A percentile compares a stretch with the other conserved stretches of the same genome.
Conservation (phyloP, 2,797 vertebrate species). For the Chiroxiphia lanceolata region DNA sequence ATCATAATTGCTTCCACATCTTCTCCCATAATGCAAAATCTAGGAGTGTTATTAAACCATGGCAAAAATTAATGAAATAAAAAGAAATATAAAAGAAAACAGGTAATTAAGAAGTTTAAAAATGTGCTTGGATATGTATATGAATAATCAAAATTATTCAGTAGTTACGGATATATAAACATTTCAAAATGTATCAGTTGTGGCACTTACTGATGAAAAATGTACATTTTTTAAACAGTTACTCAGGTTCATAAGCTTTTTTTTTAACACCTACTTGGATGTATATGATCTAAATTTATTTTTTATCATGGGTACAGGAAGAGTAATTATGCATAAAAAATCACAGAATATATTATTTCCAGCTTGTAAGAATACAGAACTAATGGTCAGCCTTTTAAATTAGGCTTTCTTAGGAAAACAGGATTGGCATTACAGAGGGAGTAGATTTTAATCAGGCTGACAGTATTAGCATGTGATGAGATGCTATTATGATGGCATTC, state of each 20-base stretch:
- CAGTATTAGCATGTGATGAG: neutral
- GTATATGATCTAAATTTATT: neutral
- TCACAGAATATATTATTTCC: neutral
- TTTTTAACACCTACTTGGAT: neutral
- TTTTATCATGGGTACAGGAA: neutral
- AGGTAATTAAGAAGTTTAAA: neutral
- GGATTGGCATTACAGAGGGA: neutral
- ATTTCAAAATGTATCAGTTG: neutral
- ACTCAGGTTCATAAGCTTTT: neutral
- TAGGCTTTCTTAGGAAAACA: neutral
- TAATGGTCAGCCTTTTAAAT: neutral
- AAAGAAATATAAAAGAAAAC: neutral
- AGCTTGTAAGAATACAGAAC: neutral
- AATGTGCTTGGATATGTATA: neutral
- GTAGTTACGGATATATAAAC: neutral
- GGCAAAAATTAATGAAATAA: neutral
- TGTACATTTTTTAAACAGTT: neutral
- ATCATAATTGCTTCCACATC: neutral
- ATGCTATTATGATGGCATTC: neutral
- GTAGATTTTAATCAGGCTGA: neutral
- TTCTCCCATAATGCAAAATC: neutral
- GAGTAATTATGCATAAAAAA: neutral
- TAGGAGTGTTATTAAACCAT: neutral
- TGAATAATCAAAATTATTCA: neutral
- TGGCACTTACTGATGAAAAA: neutral